Evolutionary conservation across 2,797 vertebrate genomes (phyloP), one percentile per base, ranked within the genome.

Genomic region (Eulemur coronatus): DNA sequence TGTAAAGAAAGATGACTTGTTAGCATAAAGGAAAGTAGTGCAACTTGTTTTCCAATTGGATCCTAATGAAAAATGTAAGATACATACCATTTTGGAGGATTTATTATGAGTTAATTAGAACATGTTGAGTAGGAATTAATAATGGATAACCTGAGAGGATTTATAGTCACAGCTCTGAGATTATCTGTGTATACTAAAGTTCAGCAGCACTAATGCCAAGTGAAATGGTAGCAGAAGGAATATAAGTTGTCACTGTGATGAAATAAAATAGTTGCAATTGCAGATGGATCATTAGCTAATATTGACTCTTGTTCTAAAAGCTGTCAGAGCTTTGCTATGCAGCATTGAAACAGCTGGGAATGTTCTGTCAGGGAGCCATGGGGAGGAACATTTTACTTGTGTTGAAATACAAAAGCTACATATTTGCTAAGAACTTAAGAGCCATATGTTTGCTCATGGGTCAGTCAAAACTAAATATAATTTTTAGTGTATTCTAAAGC

Each of bases 221-320:
- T 55, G 89, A 84, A 69, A 89, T 26, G 28, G 91, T 67, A 96
- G 79, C 70, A 69, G 24, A 89, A 86, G 15, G 89, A 94, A 73
- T n/a, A 12, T 48, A 78, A 95, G 8, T 89, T 91, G 84, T 80
- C 52, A 46, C 6, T 91, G 43, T 95, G 84, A 91, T 93, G 97
- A 97, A 88, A 95, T 84, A 80, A 93, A 95, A 96, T 87, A 89
- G 63, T 81, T 93, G 67, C n/a, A 18, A 67, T n/a, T 96, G 89
- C 91, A 95, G 75, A 82, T 33, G 87, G 57, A 50, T 84, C 78
- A 72, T 96, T 95, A 93, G 79, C 73, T 81, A 96, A 89, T 92
- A 95, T 78, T 84, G 92, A 96, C 85, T 97, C 46, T 96, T 97
- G 70, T 52, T 97, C 89, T 97, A 67, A 70, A 93, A 97, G 52